Evolutionary conservation across 23 tunicate species (phyloP).

Genomic region (Diplosoma virens): DNA sequence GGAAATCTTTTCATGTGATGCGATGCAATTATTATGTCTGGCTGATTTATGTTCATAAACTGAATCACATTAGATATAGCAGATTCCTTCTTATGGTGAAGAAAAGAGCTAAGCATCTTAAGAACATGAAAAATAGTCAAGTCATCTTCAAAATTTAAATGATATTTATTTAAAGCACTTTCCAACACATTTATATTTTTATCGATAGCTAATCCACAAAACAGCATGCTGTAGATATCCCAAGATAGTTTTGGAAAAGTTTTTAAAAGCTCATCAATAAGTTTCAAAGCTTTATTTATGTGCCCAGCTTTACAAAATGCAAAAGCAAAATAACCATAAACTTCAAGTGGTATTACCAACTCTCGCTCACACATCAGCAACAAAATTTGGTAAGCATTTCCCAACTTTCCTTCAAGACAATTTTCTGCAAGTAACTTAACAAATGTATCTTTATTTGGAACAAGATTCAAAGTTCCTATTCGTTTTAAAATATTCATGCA

Average conservation of each 20-base stretch:
- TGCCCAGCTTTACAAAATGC: not conserved
- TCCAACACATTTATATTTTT: not conserved
- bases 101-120: too few species aligned
- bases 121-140: too few species aligned
- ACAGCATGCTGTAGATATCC: not conserved
- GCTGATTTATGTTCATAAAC: too few species aligned
- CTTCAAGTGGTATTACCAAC: not conserved
- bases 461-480: not conserved
- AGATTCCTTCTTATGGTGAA: too few species aligned
- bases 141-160: too few species aligned
- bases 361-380: not conserved
- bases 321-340: conserved; percentile 14
- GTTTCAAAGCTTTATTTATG: not conserved
- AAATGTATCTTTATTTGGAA: not conserved
- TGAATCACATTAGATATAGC: too few species aligned
- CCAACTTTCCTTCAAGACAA: not conserved
- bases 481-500: not conserved
- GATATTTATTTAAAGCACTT: not conserved
- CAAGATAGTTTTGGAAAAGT: not conserved
- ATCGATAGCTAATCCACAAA: not conserved
- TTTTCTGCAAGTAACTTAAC: not conserved
- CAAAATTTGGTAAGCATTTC: not conserved
- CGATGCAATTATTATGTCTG: too few species aligned
- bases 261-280: conserved; percentile 2
- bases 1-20: too few species aligned